Base-by-base conservation (phyloP, 2,113 vertebrate genomes). In the Madoqua kirkii region DNA sequence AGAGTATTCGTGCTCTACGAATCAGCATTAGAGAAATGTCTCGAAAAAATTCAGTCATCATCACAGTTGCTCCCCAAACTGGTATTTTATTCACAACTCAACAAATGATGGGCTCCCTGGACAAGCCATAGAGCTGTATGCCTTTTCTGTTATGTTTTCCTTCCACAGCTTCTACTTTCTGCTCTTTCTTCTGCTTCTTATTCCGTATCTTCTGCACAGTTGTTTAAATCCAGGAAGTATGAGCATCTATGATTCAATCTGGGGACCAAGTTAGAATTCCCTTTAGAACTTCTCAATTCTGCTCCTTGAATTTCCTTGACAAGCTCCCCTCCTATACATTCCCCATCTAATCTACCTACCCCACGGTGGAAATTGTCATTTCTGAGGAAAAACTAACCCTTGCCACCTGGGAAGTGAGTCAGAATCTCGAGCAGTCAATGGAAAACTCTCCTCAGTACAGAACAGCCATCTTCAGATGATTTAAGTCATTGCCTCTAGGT, bases 401-500 rank as follows among this genome's bases (percentile, higher is more conserved):
- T 94, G 79, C 82, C 91, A 94, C 74, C 16, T 3, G 0, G 95
- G 40, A n/a, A 95, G 95, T 87, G 88, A 96, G 29, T 21, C 8
- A 23, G 71, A 92, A 7, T 90, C 82, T 92, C 17, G n/a, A 96
- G 60, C 93, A 97, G 86, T 7, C 0, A 97, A 97, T 2, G 45
- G 60, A 29, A 89, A 62, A 54, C 98, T 97, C 91, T 87, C n/a
- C 95, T 84, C 27, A 91, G 96, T 87, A 82, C 23, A 94, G 10
- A 97, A 97, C 16, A 62, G 33, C 33, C 86, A 67, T 95, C 98
- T 97, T 97, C 17, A 85, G 82, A 97, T 90, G 89, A 98, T 98
- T 98, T 98, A 98, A 98, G 59, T 92, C 74, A 36, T 95, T 96
- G 96, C 83, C 91, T 97, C 90, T 23, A 97, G 79, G 95, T 96